Base-by-base conservation (phyloP, 1,140 invertebrate species). In the Hestina assimilis region DNA sequence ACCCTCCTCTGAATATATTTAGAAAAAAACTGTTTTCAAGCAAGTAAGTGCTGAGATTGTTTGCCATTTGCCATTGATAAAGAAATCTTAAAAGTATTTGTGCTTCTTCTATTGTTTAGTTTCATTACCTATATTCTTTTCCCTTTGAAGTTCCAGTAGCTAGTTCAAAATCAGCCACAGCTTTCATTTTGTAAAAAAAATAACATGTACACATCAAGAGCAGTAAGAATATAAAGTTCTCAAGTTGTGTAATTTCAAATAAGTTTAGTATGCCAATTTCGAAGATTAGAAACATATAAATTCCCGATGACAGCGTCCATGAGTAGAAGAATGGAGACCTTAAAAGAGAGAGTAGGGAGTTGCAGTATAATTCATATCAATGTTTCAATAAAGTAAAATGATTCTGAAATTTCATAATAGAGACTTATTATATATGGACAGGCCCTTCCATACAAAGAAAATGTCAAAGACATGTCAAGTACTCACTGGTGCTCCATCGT, bases 301-400 rank as follows among this genome's bases (percentile, higher is more conserved):
- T 55, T 17, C 91, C 84, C 17, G 93, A 93, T 14, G 91, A 91
- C 9, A 93, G 78, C 4, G 91, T 90, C 93, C 93, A 94, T 29
- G 91, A 89, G 55, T 92, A 83, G 74, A 93, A 94, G 74, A 94
- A 94, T 62, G 92, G 91, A 11, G 92, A 92, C 26, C 90, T 89
- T 28, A 84, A 80, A 33, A 68, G 59, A 12, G 59, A 43, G 54
- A 53, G n/a, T n/a, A n/a, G n/a, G n/a, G n/a, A n/a, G 52, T 24
- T 11, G 45, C 33, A 48, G 35, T 20, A 40, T 43, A 46, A 7
- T 31, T 11, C 8, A 42, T n/a, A n/a, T n/a, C n/a, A n/a, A n/a
- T n/a, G n/a, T n/a, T n/a, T n/a, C n/a, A n/a, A n/a, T n/a, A n/a
- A n/a, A n/a, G n/a, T n/a, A n/a, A n/a, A n/a, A n/a, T n/a, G n/a